Conservation (phyloP, 2,113 vertebrate genomes). For the Columbina picui region DNA sequence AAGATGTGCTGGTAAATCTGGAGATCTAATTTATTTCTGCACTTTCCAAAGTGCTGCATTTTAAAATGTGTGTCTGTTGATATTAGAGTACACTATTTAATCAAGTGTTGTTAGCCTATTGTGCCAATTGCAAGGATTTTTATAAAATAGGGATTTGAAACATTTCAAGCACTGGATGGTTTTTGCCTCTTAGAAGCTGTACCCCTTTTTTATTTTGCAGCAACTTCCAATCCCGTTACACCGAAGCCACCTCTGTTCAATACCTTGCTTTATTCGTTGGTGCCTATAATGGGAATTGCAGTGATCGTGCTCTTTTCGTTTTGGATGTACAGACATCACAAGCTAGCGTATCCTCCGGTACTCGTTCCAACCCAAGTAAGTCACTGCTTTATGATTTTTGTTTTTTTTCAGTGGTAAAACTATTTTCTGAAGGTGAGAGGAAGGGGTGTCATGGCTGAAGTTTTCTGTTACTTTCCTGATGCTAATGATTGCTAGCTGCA, state of each 20-base stretch:
- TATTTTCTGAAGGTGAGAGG: background rate
- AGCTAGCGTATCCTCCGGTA: constrained; percentile 95
- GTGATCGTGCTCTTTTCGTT: constrained; percentile 93
- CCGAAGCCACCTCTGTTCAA: constrained; percentile 91
- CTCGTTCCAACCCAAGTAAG: constrained; percentile 98
- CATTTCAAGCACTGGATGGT: background rate
- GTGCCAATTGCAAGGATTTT: background rate
- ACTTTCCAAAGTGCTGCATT: background rate
- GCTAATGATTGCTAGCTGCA: background rate
- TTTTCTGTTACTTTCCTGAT: background rate
- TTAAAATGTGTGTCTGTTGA: background rate
- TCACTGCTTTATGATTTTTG: background rate
- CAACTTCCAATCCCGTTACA: constrained; percentile 92
- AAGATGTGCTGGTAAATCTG: background rate
- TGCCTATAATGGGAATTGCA: constrained; percentile 93
- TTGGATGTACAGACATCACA: constrained; percentile 98
- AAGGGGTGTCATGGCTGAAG: background rate
- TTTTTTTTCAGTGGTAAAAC: background rate
- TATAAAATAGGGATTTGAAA: background rate
- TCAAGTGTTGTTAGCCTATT: background rate
- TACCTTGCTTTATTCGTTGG: constrained; percentile 93
- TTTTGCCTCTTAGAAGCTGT: background rate
- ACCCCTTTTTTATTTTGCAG: constrained; percentile 55
- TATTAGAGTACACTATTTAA: background rate
- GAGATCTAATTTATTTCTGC: background rate